Evolutionary conservation across 2,888 invertebrate genomes (phyloP).

Genomic region (Crematogaster levior): DNA sequence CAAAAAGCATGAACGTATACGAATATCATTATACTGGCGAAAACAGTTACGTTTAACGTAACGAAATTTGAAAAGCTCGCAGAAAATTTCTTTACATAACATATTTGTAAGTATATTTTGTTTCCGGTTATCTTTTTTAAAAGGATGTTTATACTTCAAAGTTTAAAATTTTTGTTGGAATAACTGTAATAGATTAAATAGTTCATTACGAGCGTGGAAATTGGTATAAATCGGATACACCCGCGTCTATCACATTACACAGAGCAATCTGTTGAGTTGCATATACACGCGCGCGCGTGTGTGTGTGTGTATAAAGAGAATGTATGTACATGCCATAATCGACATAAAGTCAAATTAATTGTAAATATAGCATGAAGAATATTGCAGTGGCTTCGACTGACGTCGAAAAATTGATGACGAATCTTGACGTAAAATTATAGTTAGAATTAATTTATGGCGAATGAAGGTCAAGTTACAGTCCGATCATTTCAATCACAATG

Average conservation of each 20-base stretch:
- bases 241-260: neutral
- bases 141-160: neutral
- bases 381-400: neutral
- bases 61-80: neutral
- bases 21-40: too few species aligned
- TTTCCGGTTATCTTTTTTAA: neutral
- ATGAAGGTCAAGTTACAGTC: neutral
- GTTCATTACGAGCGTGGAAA: neutral
- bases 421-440: neutral
- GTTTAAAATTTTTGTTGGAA: neutral
- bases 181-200: neutral
- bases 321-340: too few species aligned
- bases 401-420: slow-evolving; percentile 1
- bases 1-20: too few species aligned
- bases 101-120: neutral
- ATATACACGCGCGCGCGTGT: neutral
- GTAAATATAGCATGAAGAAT: neutral
- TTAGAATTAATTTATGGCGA: neutral
- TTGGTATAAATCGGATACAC: neutral
- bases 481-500: neutral
- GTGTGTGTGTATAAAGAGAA: neutral
- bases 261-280: neutral
- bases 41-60: too few species aligned
- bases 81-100: neutral
- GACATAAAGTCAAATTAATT: too few species aligned